Evolutionary conservation across 2,888 invertebrate genomes (phyloP), one percentile per base, ranked within the genome.

Genomic region (Mystacides longicornis): DNA sequence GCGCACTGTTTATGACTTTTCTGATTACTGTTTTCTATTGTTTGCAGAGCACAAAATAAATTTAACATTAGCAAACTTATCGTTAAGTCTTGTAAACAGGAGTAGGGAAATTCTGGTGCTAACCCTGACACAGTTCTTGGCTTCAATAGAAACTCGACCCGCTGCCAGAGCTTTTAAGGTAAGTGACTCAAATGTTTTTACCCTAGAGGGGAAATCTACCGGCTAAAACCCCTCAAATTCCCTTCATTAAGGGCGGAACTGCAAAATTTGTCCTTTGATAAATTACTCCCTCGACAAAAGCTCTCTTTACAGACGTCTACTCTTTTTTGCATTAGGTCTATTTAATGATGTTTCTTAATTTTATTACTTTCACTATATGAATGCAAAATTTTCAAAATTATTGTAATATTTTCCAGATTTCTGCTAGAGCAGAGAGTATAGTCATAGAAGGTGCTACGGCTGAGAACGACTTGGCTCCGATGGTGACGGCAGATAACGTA

Each of bases 361-460:
- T n/a, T n/a, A n/a, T n/a, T n/a, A n/a, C n/a, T n/a, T n/a, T n/a
- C n/a, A n/a, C n/a, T n/a, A n/a, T n/a, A n/a, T n/a, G n/a, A n/a
- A n/a, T n/a, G n/a, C n/a, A n/a, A n/a, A n/a, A n/a, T n/a, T n/a
- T n/a, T n/a, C n/a, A n/a, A 20, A 21, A 20, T 19, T 19, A 7
- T 45, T 45, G 19, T 45, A 7, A 20, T 46, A 23, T 51, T 31
- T 61, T 16, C n/a, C 61, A 76, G 74, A 60, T 86, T 21, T 84
- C 86, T 49, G 80, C 81, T 2, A 74, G 86, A 51, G 81, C 88
- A 9, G 89, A 90, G 67, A 87, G 86, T 65, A 76, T 89, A 58
- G 83, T 87, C 0, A 71, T 89, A 4, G 89, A 90, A 70, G 89
- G 88, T 0, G 80, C 83, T 2, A 84, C 83, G 3, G 73, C 81